Conservation (phyloP, 2,888 invertebrate genomes). For the Tuta absoluta region DNA sequence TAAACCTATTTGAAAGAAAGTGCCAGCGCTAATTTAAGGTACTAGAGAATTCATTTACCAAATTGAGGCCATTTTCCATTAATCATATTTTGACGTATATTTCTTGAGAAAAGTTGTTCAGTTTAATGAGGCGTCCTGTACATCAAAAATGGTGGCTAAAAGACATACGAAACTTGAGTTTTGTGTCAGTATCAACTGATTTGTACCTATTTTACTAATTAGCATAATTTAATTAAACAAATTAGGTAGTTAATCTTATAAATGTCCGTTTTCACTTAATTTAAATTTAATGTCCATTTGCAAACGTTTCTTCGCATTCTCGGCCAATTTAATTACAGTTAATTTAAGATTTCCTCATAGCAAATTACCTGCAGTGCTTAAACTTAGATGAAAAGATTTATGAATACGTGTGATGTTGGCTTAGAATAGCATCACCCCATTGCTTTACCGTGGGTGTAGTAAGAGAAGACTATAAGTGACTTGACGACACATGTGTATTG, state of each 20-base stretch:
- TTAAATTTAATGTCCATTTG: neutral
- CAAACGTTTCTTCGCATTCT: neutral
- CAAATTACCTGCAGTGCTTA: neutral
- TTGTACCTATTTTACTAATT: no score
- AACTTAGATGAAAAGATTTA: no score
- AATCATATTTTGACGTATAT: neutral
- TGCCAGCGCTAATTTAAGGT: no score
- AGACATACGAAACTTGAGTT: no score
- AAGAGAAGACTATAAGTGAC: no score
- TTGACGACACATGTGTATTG: no score
- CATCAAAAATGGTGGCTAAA: no score
- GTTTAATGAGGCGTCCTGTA: neutral
- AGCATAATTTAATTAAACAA: neutral
- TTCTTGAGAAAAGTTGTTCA: conserved; percentile 1
- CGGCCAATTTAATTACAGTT: neutral
- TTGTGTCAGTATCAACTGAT: no score
- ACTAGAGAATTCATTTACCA: neutral
- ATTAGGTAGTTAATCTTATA: neutral
- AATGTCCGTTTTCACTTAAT: neutral
- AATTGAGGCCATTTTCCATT: neutral
- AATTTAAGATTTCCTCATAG: neutral
- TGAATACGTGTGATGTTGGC: no score
- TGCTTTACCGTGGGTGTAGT: no score
- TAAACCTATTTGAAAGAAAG: no score
- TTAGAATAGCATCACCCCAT: no score